These are phyloP conservation scores for Pachliopta kotzebuea DNA, from an alignment of 2,888 invertebrate genomes.

Conservation along the genomic window DNA sequence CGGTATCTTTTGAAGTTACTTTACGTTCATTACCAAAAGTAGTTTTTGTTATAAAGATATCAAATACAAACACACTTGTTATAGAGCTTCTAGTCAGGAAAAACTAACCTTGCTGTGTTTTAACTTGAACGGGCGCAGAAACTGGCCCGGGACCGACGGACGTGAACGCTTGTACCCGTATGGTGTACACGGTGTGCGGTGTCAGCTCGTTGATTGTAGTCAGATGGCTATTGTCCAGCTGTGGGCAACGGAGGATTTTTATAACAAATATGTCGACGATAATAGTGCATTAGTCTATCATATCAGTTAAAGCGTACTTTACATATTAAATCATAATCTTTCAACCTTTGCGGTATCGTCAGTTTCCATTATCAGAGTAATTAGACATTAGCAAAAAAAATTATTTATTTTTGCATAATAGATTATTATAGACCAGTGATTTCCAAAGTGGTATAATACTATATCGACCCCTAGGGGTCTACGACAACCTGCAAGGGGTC, in stretches of 20 bases:
- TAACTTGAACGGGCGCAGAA: slow-evolving; percentile 97
- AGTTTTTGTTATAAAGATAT: too few species aligned
- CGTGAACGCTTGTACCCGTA: slow-evolving; percentile 95
- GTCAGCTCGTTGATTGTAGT: slow-evolving; percentile 96
- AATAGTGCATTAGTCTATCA: too few species aligned
- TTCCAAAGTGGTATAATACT: too few species aligned
- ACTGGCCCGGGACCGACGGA: slow-evolving; percentile 97
- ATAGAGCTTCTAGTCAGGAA: neutral
- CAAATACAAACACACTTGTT: neutral
- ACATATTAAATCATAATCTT: too few species aligned
- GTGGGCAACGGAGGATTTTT: slow-evolving; percentile 14
- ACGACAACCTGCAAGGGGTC: too few species aligned
- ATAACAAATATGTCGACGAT: neutral
- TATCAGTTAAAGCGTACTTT: neutral
- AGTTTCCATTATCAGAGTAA: too few species aligned
- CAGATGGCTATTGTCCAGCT: slow-evolving; percentile 93
- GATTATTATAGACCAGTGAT: too few species aligned
- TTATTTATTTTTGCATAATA: too few species aligned
- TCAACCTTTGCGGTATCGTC: too few species aligned
- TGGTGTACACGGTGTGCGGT: slow-evolving; percentile 96
- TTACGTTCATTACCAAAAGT: too few species aligned
- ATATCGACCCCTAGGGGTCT: too few species aligned
- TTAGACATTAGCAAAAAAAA: neutral
- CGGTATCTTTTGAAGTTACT: too few species aligned
- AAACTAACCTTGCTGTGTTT: slow-evolving; percentile 95